Percentiles rank a stretch among this genome's conserved stretches.
Conservation (phyloP, 2,888 invertebrate genomes). For the Mechanitis messenoides region DNA sequence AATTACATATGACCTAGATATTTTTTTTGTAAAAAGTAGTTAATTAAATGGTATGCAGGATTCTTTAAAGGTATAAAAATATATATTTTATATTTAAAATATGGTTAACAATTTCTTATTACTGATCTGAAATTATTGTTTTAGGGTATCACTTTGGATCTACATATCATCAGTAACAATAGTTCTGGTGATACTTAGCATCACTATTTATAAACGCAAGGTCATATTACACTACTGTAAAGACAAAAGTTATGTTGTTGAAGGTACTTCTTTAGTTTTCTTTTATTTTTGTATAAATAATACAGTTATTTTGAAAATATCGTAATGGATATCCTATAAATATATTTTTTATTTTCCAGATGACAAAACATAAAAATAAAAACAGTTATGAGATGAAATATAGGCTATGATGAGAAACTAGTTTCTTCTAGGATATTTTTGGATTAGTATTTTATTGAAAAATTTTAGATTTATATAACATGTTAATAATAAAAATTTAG, state of each 20-base stretch:
- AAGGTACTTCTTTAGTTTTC: slow-evolving; percentile 29
- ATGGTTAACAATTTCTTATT: too few species aligned
- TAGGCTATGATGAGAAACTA: neutral
- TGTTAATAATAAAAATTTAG: neutral
- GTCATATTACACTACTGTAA: slow-evolving; percentile 25
- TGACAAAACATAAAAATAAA: slow-evolving; percentile 9
- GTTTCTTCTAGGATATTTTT: too few species aligned
- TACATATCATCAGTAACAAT: slow-evolving; percentile 22
- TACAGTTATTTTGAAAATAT: too few species aligned
- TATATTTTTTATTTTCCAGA: slow-evolving; percentile 13
- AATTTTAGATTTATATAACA: too few species aligned
- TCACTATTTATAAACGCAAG: slow-evolving; percentile 26
- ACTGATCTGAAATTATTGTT: slow-evolving; percentile 8
- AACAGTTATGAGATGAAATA: slow-evolving; percentile 4
- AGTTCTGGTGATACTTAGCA: slow-evolving; percentile 13
- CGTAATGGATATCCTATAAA: neutral
- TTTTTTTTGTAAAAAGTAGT: too few species aligned
- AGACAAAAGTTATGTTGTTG: slow-evolving; percentile 32
- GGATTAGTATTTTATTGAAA: too few species aligned
- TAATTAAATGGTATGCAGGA: too few species aligned
- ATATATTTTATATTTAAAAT: too few species aligned
- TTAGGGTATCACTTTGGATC: slow-evolving; percentile 30
- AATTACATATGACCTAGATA: too few species aligned
- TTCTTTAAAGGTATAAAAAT: too few species aligned
- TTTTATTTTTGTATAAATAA: too few species aligned